phyloP scores from a whole-genome alignment of 2,797 vertebrate species.

The Gymnothorax javanicus region DNA sequence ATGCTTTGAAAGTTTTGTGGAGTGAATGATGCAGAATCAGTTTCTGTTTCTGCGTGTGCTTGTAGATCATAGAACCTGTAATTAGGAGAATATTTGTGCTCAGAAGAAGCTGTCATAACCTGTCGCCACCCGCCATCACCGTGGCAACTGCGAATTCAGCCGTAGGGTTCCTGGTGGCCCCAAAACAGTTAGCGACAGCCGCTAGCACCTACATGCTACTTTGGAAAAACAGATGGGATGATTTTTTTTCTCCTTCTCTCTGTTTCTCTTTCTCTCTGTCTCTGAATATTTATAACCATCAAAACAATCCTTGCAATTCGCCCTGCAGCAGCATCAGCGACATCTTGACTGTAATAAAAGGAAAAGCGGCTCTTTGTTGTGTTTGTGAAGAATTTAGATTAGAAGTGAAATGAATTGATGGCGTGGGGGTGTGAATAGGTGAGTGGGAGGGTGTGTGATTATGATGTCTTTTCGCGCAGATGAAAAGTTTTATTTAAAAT shows the following conservation, averaged over 20 bases:
- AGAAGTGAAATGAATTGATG: conserved; percentile 73
- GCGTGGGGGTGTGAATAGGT: conserved; percentile 49
- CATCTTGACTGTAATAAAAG: conserved; percentile 40
- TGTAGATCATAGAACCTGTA: too few species aligned
- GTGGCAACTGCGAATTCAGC: background rate
- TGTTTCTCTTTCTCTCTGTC: conserved; percentile 63
- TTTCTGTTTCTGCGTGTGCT: too few species aligned
- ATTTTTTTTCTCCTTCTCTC: background rate
- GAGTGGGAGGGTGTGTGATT: conserved; percentile 9
- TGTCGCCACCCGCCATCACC: background rate
- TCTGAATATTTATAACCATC: conserved; percentile 89
- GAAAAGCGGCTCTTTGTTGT: conserved; percentile 26
- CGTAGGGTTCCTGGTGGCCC: conserved; percentile 9
- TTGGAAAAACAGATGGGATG: background rate
- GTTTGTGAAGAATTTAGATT: conserved; percentile 66
- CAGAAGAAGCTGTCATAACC: background rate
- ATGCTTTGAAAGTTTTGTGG: background rate
- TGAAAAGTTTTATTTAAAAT: conserved; percentile 14
- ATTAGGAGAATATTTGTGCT: background rate
- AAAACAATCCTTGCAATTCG: conserved; percentile 84
- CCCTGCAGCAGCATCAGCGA: conserved; percentile 82
- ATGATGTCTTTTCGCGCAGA: background rate
- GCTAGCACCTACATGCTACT: background rate
- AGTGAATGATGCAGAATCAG: too few species aligned
- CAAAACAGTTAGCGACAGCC: background rate